These are phyloP conservation scores for Pipistrellus pipistrellus DNA, from an alignment of 2,797 vertebrate genomes.

Conservation along the genomic window DNA sequence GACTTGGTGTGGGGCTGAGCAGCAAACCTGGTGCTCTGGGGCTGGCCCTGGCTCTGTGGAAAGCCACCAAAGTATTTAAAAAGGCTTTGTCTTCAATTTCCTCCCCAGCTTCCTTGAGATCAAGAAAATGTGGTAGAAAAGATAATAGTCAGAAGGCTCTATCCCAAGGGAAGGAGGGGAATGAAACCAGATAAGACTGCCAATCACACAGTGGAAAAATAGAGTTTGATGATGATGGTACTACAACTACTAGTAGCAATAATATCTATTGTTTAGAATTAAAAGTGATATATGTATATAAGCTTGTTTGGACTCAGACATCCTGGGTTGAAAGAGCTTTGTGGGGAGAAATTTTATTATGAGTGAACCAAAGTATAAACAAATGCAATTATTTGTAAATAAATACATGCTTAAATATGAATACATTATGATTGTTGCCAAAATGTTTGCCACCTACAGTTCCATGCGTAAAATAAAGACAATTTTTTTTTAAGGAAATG, in stretches of 20 bases:
- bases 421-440: neutral
- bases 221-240: neutral
- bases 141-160: neutral
- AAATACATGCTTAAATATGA: neutral
- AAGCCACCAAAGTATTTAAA: slow-evolving; percentile 11
- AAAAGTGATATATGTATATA: neutral
- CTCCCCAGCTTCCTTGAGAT: neutral
- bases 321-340: slow-evolving; percentile 22
- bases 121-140: neutral
- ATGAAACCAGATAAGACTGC: neutral
- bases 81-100: neutral
- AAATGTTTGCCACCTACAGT: neutral
- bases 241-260: neutral
- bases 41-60: neutral
- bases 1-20: neutral
- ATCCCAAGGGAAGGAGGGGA: neutral
- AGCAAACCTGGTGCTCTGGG: neutral
- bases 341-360: neutral
- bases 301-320: slow-evolving; percentile 27
- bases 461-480: slow-evolving; percentile 20
- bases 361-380: slow-evolving; percentile 26
- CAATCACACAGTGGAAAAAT: neutral
- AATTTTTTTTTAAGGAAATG: neutral
- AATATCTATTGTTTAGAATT: neutral
- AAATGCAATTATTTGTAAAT: neutral